Conservation (phyloP, 2,797 vertebrate species). For the Lepus townsendii region DNA sequence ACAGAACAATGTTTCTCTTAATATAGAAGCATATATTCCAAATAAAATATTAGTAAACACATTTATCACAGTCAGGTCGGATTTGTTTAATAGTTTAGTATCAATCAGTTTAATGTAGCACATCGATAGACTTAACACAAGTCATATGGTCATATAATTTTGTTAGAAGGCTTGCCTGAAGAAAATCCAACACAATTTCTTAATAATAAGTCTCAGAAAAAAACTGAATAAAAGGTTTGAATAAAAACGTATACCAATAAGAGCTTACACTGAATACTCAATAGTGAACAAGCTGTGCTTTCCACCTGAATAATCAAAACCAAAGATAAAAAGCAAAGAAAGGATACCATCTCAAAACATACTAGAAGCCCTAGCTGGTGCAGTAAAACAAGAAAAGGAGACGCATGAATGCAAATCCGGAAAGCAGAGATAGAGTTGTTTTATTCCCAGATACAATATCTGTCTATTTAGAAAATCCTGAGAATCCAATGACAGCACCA, state of each 20-base stretch:
- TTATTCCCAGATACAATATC: neutral
- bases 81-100: neutral
- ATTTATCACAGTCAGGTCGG: neutral
- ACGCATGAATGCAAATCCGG: neutral
- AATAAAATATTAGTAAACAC: neutral
- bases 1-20: neutral
- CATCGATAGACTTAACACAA: neutral
- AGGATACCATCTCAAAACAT: neutral
- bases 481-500: too few relatives aligned
- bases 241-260: neutral
- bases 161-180: neutral
- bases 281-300: neutral
- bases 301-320: neutral
- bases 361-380: neutral
- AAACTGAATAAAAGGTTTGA: neutral
- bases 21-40: neutral
- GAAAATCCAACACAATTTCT: neutral
- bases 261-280: neutral
- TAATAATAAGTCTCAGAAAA: neutral
- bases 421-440: neutral
- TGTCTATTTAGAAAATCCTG: neutral
- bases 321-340: neutral
- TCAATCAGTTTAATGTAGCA: neutral
- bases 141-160: neutral
- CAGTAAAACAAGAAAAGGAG: neutral